Conservation (phyloP, 2,113 vertebrate genomes). For the Toxotes chatareus region DNA sequence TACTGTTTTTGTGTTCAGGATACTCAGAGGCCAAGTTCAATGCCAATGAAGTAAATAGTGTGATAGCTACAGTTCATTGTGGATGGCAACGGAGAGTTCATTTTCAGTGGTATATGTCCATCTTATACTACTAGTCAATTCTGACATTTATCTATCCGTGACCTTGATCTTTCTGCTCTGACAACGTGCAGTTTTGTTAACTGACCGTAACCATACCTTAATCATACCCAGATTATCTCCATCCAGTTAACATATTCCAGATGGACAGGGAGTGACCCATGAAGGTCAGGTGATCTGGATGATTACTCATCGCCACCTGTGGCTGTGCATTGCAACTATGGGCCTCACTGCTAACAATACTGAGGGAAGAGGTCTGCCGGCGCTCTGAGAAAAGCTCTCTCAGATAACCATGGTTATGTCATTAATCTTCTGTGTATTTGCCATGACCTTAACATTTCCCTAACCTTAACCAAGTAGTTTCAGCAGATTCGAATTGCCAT, state of each 20-base stretch:
- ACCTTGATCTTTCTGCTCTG: neutral
- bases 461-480: neutral
- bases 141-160: neutral
- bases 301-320: neutral
- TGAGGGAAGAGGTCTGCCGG: neutral
- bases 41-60: neutral
- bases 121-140: neutral
- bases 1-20: neutral
- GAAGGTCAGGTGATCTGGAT: slow-evolving; percentile 1
- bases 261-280: neutral
- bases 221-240: neutral
- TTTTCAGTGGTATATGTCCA: neutral
- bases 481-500: neutral
- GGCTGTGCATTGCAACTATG: neutral
- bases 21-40: neutral
- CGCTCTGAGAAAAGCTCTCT: neutral
- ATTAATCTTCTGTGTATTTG: neutral
- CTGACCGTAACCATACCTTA: neutral
- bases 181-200: neutral
- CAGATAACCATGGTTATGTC: neutral
- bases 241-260: neutral
- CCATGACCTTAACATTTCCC: neutral
- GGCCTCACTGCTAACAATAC: neutral
- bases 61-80: neutral
- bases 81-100: neutral